Base-by-base conservation (phyloP, 2,797 vertebrate genomes). In the Otolemur crassicaudatus region DNA sequence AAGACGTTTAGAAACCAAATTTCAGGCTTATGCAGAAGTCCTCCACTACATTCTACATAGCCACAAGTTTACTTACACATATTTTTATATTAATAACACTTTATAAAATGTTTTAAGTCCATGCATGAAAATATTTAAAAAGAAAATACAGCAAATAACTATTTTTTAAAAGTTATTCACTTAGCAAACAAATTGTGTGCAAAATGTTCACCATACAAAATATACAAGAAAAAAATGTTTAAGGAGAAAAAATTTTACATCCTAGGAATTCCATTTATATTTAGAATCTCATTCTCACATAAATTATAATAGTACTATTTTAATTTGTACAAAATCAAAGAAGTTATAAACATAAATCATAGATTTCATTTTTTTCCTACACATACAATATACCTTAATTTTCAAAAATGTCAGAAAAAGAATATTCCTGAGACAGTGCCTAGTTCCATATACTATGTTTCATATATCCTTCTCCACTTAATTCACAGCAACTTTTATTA, bases 41-140 rank as follows among this genome's bases (percentile, higher is more conserved):
- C 27, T 53, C 56, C 76, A 88, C 29, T 58, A 87, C 49, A 70
- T 72, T 87, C 86, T 94, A 82, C 43, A 82, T 53, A 84, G 22
- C 29, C 43, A 61, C 8, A 90, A 49, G 14, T 79, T 77, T 79
- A 91, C 31, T 89, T 88, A 34, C 10, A 72, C 31, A 11, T 70
- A 75, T 58, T 90, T 77, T 79, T 69, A 93, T 58, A 81, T 69
- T 96, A 58, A n/a, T 84, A 91, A 85, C 22, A 86, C 27, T 73
- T 93, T 61, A 87, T 83, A 87, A 95, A 76, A 95, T 73, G 40
- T 81, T 95, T 90, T 84, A 25, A 46, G 58, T 49, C 31, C 4
- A 84, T 58, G 56, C 27, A 90, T 92, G 29, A 87, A 96, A 90
- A 69, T 85, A 95, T 87, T 96, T 92, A 69, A 84, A 84, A 96